Percentiles rank a stretch among this genome's conserved stretches.
These are phyloP conservation scores for Trichoplusia ni DNA, from an alignment of 1,140 invertebrate species.

Conservation along the genomic window DNA sequence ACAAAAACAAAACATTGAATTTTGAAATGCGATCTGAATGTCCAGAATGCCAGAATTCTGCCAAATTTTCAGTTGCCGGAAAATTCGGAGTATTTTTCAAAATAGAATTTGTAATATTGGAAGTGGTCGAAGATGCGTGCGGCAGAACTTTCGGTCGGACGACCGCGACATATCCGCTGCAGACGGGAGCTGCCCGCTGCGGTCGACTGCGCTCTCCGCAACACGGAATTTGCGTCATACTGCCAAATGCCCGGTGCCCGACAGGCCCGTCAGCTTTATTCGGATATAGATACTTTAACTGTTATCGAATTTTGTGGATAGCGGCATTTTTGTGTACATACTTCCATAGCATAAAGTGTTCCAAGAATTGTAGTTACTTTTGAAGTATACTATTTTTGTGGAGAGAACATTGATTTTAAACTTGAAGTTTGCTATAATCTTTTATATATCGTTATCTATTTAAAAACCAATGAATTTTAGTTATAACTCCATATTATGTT, in stretches of 20 bases:
- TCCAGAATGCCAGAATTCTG: slow-evolving; percentile 29
- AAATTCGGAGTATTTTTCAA: slow-evolving; percentile 28
- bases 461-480: too few relatives aligned
- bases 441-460: too few relatives aligned
- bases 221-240: slow-evolving; percentile 26
- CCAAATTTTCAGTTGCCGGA: slow-evolving; percentile 32
- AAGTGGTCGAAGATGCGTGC: slow-evolving; percentile 3
- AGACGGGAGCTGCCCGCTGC: slow-evolving; percentile 17
- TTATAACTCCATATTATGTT: too few relatives aligned
- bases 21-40: slow-evolving; percentile 5
- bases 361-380: too few relatives aligned
- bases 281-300: slow-evolving; percentile 16
- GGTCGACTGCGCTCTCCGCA: slow-evolving; percentile 20
- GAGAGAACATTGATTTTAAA: too few relatives aligned
- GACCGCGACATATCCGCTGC: slow-evolving; percentile 31
- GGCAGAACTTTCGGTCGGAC: slow-evolving; percentile 15
- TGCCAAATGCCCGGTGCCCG: neutral
- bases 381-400: too few relatives aligned
- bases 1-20: neutral
- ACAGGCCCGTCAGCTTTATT: slow-evolving; percentile 8
- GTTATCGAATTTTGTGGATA: neutral
- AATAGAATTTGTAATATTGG: slow-evolving; percentile 33
- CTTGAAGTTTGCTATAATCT: too few relatives aligned
- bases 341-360: too few relatives aligned
- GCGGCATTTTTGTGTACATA: slow-evolving; percentile 11